phyloP scores from a whole-genome alignment of 2,888 invertebrate genomes.

The Oegoconia quadripuncta region DNA sequence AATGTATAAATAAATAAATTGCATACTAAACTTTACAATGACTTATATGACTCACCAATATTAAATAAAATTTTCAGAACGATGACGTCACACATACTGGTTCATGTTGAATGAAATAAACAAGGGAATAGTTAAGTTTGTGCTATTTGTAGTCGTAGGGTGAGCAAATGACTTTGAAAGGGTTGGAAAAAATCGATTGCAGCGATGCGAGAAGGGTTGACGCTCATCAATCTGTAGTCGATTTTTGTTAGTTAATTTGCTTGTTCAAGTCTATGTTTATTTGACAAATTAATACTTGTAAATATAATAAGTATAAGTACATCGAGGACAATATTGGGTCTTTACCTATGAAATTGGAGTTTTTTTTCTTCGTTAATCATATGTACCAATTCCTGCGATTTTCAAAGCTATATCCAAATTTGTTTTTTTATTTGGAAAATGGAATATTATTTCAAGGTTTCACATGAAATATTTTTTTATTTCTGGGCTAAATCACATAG shows the following conservation, averaged over 20 bases:
- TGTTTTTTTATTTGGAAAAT: no score
- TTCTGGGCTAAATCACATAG: no score
- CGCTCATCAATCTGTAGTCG: not conserved
- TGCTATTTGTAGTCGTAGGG: conserved; percentile 8
- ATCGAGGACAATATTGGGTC: no score
- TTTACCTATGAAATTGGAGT: no score
- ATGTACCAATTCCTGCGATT: no score
- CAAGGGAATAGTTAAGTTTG: not conserved
- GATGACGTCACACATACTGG: not conserved
- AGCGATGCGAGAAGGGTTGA: conserved; percentile 4
- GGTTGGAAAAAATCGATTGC: conserved; percentile 20
- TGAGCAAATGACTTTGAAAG: conserved; percentile 9
- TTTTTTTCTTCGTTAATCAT: no score
- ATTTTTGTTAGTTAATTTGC: not conserved
- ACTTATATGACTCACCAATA: not conserved
- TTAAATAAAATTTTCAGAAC: not conserved
- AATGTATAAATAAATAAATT: not conserved
- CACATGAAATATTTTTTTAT: no score
- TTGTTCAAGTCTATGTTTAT: not conserved
- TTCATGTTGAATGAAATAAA: not conserved
- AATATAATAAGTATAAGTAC: no score
- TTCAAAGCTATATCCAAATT: no score
- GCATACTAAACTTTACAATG: not conserved
- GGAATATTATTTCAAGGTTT: no score
- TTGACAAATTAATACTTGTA: no score